Conservation (phyloP, 2,113 vertebrate genomes). For the Syngnathus typhle region DNA sequence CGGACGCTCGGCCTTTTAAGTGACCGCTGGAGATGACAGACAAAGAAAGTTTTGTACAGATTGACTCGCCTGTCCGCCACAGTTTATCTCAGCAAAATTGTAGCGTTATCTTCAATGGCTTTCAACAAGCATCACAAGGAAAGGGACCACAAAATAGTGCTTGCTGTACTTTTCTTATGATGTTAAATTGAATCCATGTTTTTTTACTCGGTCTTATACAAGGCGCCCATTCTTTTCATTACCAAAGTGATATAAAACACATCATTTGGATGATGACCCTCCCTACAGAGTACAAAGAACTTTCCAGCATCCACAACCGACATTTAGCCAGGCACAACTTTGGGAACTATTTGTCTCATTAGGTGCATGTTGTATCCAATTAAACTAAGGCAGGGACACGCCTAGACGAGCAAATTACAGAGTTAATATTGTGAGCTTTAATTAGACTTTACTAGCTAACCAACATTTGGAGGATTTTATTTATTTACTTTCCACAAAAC, state of each 20-base stretch:
- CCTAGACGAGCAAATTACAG: constrained; percentile 68
- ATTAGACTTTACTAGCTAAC: constrained; percentile 65
- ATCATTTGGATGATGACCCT: constrained; percentile 16
- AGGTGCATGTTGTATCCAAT: constrained; percentile 64
- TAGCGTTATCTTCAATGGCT: constrained; percentile 59
- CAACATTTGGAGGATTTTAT: constrained; percentile 50
- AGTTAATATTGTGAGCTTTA: constrained; percentile 64
- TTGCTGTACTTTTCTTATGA: not conserved
- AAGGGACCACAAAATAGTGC: constrained; percentile 26
- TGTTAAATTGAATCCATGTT: not conserved
- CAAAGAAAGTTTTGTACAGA: constrained; percentile 60
- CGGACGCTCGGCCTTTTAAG: constrained; percentile 40
- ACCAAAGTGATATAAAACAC: constrained; percentile 21
- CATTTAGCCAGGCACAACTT: constrained; percentile 45
- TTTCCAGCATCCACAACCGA: constrained; percentile 41
- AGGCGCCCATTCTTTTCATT: not conserved
- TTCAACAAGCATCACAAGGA: constrained; percentile 55
- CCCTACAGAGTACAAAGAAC: constrained; percentile 41
- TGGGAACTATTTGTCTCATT: constrained; percentile 64
- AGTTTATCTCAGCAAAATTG: constrained; percentile 51
- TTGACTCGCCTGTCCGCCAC: constrained; percentile 42
- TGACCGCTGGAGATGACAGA: constrained; percentile 53
- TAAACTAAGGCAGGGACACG: constrained; percentile 52
- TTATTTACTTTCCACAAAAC: constrained; percentile 49
- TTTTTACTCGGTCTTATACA: not conserved